phyloP scores from a whole-genome alignment of 2,888 invertebrate species.

The Pterostichus madidus region DNA sequence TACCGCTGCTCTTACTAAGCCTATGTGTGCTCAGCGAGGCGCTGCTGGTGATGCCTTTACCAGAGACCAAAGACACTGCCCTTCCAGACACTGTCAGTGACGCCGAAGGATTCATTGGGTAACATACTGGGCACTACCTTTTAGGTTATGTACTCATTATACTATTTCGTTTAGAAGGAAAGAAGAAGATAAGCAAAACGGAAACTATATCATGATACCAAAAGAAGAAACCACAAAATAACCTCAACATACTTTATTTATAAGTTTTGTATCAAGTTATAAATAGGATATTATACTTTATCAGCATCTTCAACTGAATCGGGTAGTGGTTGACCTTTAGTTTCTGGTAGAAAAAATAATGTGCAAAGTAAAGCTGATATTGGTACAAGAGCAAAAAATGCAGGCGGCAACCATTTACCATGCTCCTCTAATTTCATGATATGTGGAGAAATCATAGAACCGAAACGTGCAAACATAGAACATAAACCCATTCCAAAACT shows the following conservation, averaged over 20 bases:
- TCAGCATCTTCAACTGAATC: slow-evolving; percentile 81
- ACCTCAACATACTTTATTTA: slow-evolving; percentile 13
- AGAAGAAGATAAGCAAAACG: slow-evolving; percentile 6
- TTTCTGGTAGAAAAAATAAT: slow-evolving; percentile 85
- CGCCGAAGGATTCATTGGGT: slow-evolving; percentile 73
- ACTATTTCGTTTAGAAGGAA: slow-evolving; percentile 11
- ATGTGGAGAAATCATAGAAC: slow-evolving; percentile 89
- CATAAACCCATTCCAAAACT: slow-evolving; percentile 89
- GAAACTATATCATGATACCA: slow-evolving; percentile 7
- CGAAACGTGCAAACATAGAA: slow-evolving; percentile 88
- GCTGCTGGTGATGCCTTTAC: slow-evolving; percentile 73
- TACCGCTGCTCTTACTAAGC: slow-evolving; percentile 74
- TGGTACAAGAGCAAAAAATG: slow-evolving; percentile 84
- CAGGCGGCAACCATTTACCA: slow-evolving; percentile 81
- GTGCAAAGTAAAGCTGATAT: slow-evolving; percentile 81
- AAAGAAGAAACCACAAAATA: slow-evolving; percentile 25
- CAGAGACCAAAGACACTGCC: slow-evolving; percentile 75
- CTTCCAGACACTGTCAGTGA: slow-evolving; percentile 80
- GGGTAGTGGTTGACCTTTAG: slow-evolving; percentile 83
- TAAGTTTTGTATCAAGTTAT: neutral
- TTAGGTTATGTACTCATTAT: neutral
- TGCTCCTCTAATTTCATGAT: slow-evolving; percentile 81
- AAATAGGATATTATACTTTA: slow-evolving; percentile 6
- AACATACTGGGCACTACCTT: neutral
- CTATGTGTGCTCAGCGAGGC: slow-evolving; percentile 72